These are phyloP conservation scores for Apamea sordens DNA, from an alignment of 2,888 invertebrate species.

Conservation along the genomic window DNA sequence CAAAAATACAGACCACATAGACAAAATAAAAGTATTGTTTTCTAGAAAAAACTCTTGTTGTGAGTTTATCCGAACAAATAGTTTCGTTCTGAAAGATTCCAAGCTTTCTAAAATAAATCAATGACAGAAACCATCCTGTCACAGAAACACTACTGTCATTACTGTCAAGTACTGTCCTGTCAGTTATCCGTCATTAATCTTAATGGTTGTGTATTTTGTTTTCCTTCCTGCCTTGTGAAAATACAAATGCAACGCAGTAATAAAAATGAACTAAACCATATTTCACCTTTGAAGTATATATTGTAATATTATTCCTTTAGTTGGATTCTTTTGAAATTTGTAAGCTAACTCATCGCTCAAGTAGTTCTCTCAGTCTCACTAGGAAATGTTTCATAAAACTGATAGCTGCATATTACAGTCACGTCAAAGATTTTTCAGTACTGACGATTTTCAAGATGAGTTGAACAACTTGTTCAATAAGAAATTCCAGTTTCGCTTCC, in stretches of 20 bases:
- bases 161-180: no score
- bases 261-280: slow-evolving; percentile 58
- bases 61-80: not conserved
- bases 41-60: not conserved
- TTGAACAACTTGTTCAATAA: slow-evolving; percentile 85
- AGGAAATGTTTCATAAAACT: slow-evolving; percentile 78
- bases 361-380: slow-evolving; percentile 27
- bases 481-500: slow-evolving; percentile 83
- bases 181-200: slow-evolving; percentile 48
- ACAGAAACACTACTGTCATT: slow-evolving; percentile 34
- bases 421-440: slow-evolving; percentile 76
- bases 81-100: slow-evolving; percentile 15
- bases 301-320: slow-evolving; percentile 22
- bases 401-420: slow-evolving; percentile 76
- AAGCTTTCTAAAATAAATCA: not conserved
- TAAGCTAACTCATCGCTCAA: slow-evolving; percentile 32
- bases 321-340: slow-evolving; percentile 30
- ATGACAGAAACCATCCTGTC: not conserved
- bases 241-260: slow-evolving; percentile 60
- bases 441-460: slow-evolving; percentile 83
- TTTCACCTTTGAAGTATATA: slow-evolving; percentile 39
- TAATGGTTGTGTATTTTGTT: slow-evolving; percentile 66
- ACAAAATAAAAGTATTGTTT: slow-evolving; percentile 4
- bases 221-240: slow-evolving; percentile 51
- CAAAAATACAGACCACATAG: slow-evolving; percentile 10